A percentile compares a stretch with the other conserved stretches of the same genome.
Conservation (phyloP, 2,797 vertebrate species). For the Nyctalus aviator region DNA sequence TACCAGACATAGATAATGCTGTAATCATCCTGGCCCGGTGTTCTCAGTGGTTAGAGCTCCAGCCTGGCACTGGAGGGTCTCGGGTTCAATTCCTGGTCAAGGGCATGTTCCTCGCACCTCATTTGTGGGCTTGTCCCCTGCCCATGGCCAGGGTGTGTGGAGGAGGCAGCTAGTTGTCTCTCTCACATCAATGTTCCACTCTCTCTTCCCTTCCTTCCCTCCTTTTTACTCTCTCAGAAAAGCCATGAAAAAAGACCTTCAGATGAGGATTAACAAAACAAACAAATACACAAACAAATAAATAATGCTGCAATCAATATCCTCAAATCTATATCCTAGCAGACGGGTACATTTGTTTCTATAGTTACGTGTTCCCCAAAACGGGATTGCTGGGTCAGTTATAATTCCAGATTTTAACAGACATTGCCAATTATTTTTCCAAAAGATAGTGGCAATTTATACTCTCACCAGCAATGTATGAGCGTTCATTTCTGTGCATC, state of each 20-base stretch:
- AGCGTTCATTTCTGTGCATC: neutral
- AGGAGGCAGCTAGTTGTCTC: too few species aligned
- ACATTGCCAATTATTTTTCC: constrained; percentile 8
- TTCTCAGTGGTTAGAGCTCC: too few species aligned
- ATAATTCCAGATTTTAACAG: constrained; percentile 2
- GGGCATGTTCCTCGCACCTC: too few species aligned
- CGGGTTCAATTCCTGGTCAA: too few species aligned
- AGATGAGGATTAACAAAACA: too few species aligned
- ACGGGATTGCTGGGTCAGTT: neutral
- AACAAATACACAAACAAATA: neutral
- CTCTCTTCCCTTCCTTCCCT: too few species aligned
- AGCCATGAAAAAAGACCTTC: too few species aligned
- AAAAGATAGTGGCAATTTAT: constrained; percentile 1
- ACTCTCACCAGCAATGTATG: neutral
- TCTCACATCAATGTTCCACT: too few species aligned
- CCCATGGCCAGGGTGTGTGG: too few species aligned
- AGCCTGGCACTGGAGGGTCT: too few species aligned
- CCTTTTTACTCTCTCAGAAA: too few species aligned
- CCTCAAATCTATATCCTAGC: neutral
- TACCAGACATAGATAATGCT: constrained; percentile 6
- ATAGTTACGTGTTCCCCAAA: neutral
- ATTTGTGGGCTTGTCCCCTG: too few species aligned
- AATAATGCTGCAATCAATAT: neutral
- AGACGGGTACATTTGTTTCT: neutral
- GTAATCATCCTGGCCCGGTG: neutral